Evolutionary conservation across 2,888 invertebrate species (phyloP).

Genomic region (Steinernema scapterisci): DNA sequence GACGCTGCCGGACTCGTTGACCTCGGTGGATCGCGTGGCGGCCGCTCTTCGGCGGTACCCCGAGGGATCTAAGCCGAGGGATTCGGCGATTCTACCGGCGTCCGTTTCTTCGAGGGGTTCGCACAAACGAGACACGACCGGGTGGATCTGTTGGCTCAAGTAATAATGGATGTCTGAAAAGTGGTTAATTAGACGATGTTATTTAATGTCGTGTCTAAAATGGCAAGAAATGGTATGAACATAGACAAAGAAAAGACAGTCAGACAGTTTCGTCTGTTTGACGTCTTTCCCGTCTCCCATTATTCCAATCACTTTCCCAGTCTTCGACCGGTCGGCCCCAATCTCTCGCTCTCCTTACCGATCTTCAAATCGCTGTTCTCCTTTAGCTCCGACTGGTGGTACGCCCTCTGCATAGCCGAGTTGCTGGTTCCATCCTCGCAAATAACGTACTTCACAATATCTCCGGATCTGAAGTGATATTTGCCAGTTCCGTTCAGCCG

Average conservation of each 20-base stretch:
- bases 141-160: slow-evolving; percentile 90
- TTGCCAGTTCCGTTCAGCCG: slow-evolving; percentile 76
- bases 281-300: too few species aligned
- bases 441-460: slow-evolving; percentile 92
- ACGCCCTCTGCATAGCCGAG: slow-evolving; percentile 86
- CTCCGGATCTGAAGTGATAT: slow-evolving; percentile 81
- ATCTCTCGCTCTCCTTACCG: slow-evolving; percentile 63
- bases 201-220: not conserved
- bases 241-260: too few species aligned
- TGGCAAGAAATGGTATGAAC: too few species aligned
- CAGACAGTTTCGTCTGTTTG: too few species aligned
- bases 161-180: slow-evolving; percentile 84
- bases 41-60: slow-evolving; percentile 47
- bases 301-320: too few species aligned
- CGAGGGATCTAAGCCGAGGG: slow-evolving; percentile 75
- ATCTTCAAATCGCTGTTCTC: slow-evolving; percentile 70
- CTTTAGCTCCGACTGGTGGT: slow-evolving; percentile 88
- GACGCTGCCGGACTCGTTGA: slow-evolving; percentile 40
- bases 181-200: slow-evolving; percentile 1
- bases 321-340: not conserved
- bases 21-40: slow-evolving; percentile 39
- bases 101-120: slow-evolving; percentile 94
- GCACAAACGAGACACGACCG: slow-evolving; percentile 90
- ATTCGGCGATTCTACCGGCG: slow-evolving; percentile 84
- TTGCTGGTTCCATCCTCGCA: slow-evolving; percentile 83